A percentile compares a stretch with the other conserved stretches of the same genome.
Conservation (phyloP, 2,113 vertebrate species). For the Xiphias gladius region DNA sequence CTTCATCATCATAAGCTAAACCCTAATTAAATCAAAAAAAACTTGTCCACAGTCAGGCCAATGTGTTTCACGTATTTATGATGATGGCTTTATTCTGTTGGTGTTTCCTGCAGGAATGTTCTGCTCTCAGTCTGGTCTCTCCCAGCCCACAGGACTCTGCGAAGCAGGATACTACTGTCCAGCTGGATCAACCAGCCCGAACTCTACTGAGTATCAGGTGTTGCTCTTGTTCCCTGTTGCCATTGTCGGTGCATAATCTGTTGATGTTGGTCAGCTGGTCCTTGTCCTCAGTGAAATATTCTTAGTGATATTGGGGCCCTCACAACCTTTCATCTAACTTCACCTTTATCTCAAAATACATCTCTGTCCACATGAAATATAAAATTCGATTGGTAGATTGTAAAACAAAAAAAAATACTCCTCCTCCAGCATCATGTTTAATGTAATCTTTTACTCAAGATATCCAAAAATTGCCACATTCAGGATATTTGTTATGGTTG, state of each 20-base stretch:
- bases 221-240: conserved; percentile 43
- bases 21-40: neutral
- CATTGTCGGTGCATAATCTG: neutral
- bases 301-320: neutral
- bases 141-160: conserved; percentile 88
- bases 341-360: neutral
- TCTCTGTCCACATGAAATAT: neutral
- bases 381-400: neutral
- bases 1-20: neutral
- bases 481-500: neutral
- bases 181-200: conserved; percentile 86
- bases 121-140: conserved; percentile 86
- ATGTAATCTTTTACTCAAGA: no score
- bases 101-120: conserved; percentile 87
- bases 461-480: no score
- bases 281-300: neutral
- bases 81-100: neutral
- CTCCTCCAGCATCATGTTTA: no score
- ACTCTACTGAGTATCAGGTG: conserved; percentile 85
- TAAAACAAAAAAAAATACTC: no score
- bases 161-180: conserved; percentile 88
- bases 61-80: neutral
- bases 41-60: neutral
- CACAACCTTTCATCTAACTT: conserved; percentile 2
- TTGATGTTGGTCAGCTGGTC: neutral